Percentiles rank a stretch among this genome's conserved stretches.
Conservation (phyloP, 2,113 vertebrate genomes). For the Rattus rattus region DNA sequence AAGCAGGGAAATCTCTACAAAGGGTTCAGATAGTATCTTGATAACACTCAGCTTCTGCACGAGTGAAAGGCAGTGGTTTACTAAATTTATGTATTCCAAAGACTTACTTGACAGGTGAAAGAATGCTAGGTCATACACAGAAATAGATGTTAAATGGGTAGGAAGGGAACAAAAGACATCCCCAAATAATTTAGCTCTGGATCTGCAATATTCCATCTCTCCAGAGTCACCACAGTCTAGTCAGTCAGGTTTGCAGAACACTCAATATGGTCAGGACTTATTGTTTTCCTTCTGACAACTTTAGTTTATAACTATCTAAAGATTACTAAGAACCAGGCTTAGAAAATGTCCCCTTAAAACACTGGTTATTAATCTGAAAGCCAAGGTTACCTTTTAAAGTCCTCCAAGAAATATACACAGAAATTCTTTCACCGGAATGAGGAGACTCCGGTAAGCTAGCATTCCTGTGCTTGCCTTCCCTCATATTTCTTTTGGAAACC, state of each 20-base stretch:
- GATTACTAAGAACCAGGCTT: background rate
- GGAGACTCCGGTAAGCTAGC: background rate
- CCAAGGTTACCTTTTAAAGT: background rate
- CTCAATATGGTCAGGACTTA: background rate
- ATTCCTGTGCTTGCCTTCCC: background rate
- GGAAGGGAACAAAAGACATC: background rate
- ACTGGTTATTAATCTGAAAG: conserved; percentile 27
- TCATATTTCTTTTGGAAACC: conserved; percentile 25
- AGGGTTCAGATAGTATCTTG: background rate
- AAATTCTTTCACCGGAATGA: background rate
- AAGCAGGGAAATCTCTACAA: background rate
- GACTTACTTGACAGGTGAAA: background rate
- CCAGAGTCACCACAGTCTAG: background rate
- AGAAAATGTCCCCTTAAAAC: conserved; percentile 9
- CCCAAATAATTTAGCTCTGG: background rate
- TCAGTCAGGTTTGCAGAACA: background rate
- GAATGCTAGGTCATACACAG: background rate
- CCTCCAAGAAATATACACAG: background rate
- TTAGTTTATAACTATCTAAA: background rate
- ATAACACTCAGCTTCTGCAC: background rate
- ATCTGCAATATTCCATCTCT: background rate
- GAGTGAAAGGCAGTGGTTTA: background rate
- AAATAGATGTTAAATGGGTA: background rate
- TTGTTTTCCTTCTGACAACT: background rate
- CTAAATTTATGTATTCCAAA: background rate